phyloP scores from a whole-genome alignment of 2,888 invertebrate species.

The Oligia latruncula region DNA sequence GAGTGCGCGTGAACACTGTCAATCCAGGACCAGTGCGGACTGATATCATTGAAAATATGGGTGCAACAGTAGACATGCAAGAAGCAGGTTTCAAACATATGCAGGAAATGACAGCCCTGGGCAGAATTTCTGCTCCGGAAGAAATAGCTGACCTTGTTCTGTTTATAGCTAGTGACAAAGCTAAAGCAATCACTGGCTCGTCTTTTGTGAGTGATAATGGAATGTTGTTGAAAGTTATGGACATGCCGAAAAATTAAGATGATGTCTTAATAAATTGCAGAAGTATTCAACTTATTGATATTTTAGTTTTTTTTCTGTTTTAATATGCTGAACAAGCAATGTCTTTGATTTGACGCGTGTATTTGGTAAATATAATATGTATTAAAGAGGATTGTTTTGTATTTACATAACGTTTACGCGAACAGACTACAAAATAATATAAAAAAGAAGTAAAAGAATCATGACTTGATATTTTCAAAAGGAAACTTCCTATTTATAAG shows the following conservation, averaged over 20 bases:
- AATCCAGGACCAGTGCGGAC: slow-evolving; percentile 63
- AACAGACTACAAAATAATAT: too few species aligned
- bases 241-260: neutral
- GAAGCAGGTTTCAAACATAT: slow-evolving; percentile 18
- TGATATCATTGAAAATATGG: slow-evolving; percentile 40
- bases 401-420: too few species aligned
- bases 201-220: slow-evolving; percentile 56
- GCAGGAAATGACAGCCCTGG: slow-evolving; percentile 10
- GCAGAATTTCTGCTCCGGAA: slow-evolving; percentile 56
- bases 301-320: too few species aligned
- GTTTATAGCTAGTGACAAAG: slow-evolving; percentile 68
- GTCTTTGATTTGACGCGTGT: too few species aligned
- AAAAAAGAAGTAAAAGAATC: too few species aligned
- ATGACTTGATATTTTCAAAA: too few species aligned
- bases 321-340: too few species aligned
- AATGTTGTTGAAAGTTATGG: slow-evolving; percentile 7
- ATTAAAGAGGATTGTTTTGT: too few species aligned
- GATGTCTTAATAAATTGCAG: neutral
- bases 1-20: slow-evolving; percentile 91
- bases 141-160: slow-evolving; percentile 69
- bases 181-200: slow-evolving; percentile 67
- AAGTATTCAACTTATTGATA: too few species aligned
- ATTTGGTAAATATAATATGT: too few species aligned
- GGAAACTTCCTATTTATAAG: too few species aligned
- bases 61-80: neutral